These are phyloP conservation scores for Gymnopithys bicolor DNA, from an alignment of 2,797 vertebrate genomes.

Conservation along the genomic window DNA sequence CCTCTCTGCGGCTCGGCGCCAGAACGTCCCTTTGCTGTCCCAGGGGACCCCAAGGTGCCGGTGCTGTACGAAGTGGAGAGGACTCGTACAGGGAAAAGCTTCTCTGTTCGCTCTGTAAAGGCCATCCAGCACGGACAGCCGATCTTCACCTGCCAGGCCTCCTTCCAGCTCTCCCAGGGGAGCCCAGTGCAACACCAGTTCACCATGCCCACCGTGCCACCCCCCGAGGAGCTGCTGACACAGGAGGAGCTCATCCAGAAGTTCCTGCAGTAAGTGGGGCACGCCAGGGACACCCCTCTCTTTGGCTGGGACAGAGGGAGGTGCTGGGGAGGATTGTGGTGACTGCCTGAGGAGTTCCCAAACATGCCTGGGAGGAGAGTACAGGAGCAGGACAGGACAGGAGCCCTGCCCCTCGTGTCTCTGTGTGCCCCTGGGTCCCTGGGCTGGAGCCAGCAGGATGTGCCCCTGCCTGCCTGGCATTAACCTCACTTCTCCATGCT, in stretches of 20 bases:
- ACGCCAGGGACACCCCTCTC: rapidly evolving
- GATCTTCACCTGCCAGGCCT: constrained; percentile 91
- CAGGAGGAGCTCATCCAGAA: constrained; percentile 84
- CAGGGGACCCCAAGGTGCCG: constrained; percentile 91
- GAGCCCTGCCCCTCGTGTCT: background rate
- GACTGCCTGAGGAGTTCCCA: background rate
- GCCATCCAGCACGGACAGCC: constrained; percentile 90
- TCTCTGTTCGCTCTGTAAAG: constrained; percentile 90
- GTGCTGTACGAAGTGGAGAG: constrained; percentile 93
- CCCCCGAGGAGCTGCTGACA: constrained; percentile 86
- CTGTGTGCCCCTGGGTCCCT: background rate
- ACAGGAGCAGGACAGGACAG: background rate
- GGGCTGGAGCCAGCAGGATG: background rate
- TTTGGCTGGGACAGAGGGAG: background rate
- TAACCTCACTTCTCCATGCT: rapidly evolving
- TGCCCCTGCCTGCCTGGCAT: background rate
- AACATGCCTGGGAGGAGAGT: background rate
- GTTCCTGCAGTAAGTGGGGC: constrained; percentile 80
- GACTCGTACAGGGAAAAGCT: constrained; percentile 89
- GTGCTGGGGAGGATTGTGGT: background rate
- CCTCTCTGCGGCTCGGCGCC: background rate
- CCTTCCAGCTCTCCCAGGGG: constrained; percentile 87
- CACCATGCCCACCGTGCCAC: constrained; percentile 87
- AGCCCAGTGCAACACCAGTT: constrained; percentile 91
- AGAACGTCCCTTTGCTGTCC: background rate